Evolutionary conservation across 2,113 vertebrate genomes (phyloP), one percentile per base, ranked within the genome.

Genomic region (Pholis gunnellus): DNA sequence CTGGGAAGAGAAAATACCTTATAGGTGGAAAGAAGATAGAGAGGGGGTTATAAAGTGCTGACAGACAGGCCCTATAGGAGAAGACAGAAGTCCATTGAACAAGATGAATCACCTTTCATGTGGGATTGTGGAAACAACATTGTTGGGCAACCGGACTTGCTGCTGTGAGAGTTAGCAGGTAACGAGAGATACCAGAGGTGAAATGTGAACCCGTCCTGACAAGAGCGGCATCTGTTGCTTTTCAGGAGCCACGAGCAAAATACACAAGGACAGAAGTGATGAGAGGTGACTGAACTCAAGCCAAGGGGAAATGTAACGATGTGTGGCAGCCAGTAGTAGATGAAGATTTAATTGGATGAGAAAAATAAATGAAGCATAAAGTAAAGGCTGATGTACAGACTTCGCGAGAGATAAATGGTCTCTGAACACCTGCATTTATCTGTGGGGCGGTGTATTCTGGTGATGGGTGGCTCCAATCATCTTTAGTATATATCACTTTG

Each of bases 81-180:
- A 13, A 59, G 56, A 81, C 64, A 78, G 71, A 31, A 77, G 60
- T 50, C 29, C 22, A 52, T 0, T 83, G 81, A 88, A 77, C 44
- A 88, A 88, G 78, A 88, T 81, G 29, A 88, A 90, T 88, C 67
- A 74, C 68, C 78, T 88, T 59, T 79, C 73, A 65, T 57, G 42
- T 60, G 48, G 27, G 44, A 71, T 15, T 44, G 64, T 64, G 75
- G 50, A 46, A 68, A 79, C 48, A 79, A 65, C 72, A 31, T 18
- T 38, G 25, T 61, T 10, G 31, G 64, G 9, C 38, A 63, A 57
- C 27, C 29, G 52, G 22, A 48, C 54, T 44, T 63, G n/a, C 40
- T 57, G 27, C 4, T 65, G 72, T 36, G 44, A 42, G 68, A 59
- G 61, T 65, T 46, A 44, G 40, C 29, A 65, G 31, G 52, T 82